Base-by-base conservation (phyloP, 2,113 vertebrate species). In the Labeo catla region DNA sequence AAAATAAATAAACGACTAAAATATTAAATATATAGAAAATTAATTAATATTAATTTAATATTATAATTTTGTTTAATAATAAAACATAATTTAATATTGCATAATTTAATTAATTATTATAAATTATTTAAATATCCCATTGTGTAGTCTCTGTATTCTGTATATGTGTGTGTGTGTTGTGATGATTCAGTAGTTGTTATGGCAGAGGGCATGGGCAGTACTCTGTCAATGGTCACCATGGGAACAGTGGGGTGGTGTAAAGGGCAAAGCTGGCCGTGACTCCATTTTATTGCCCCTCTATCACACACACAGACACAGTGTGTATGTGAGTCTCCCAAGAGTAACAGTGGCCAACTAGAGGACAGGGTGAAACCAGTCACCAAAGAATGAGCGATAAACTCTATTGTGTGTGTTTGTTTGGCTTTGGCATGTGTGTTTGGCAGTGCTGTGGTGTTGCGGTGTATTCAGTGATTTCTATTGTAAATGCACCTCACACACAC, bases 201-300 rank as follows among this genome's bases (percentile, higher is more conserved):
- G 74, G 79, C 47, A 86, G 70, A 63, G 81, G 81, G 85, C 72
- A 78, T 63, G 61, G 68, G n/a, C 84, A 68, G 70, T 49, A 78
- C 57, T 88, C 88, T 89, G 87, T 87, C 80, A 61, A 74, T 77
- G 54, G 86, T 86, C 81, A 21, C 86, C 65, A 88, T 88, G 76
- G 89, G 50, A 87, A 87, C 87, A 80, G 16, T 76, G 73, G 63
- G 65, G 54, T 54, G 47, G 76, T 83, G 66, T 65, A 84, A 87
- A 87, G 86, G 86, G 70, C 86, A 87, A 78, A 34, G 50, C 79
- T 76, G 68, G 70, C 86, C 80, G 73, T 87, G 89, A 79, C 66
- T 83, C 83, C 87, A 84, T 89, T 90, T 89, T 88, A 86, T 84
- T 87, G 61, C 77, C 85, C 76, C 34, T 86, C 57, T 57, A 52